These are phyloP conservation scores for Trissolcus basalis DNA, from an alignment of 1,140 invertebrate species.

Conservation along the genomic window DNA sequence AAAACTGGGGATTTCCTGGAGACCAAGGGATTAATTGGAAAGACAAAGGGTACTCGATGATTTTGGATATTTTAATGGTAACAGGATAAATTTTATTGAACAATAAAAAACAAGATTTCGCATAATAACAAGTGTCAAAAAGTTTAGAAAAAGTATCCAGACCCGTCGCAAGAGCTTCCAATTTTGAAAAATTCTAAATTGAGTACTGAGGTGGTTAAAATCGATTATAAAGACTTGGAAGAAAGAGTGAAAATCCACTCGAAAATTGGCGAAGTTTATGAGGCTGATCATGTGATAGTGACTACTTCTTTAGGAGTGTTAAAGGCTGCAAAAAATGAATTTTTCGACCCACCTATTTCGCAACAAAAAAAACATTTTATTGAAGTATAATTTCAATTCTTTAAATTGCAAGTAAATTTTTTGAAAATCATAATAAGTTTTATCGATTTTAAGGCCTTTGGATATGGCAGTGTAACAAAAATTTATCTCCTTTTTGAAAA, in stretches of 20 bases:
- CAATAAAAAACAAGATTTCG: not conserved
- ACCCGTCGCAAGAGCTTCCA: conserved; percentile 59
- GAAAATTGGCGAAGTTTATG: conserved; percentile 63
- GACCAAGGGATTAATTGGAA: conserved; percentile 23
- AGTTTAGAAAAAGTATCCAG: conserved; percentile 65
- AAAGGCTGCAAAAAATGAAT: conserved; percentile 64
- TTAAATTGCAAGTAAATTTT: too few relatives aligned
- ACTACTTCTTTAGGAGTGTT: conserved; percentile 75
- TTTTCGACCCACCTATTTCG: conserved; percentile 70
- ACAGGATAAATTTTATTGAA: not conserved
- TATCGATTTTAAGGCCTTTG: conserved; percentile 73
- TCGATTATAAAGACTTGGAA: conserved; percentile 60
- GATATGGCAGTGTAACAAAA: conserved; percentile 79
- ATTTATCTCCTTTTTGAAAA: conserved; percentile 83
- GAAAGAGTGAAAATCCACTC: conserved; percentile 61
- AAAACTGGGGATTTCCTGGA: conserved; percentile 1
- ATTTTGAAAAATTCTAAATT: conserved; percentile 65
- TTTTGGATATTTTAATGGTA: conserved; percentile 37
- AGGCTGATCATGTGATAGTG: conserved; percentile 72
- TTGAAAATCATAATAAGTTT: too few relatives aligned
- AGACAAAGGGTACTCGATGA: conserved; percentile 20
- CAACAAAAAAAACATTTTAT: conserved; percentile 65
- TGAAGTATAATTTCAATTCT: conserved; percentile 63
- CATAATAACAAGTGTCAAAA: not conserved
- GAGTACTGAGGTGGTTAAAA: conserved; percentile 63